Conservation (phyloP, 2,888 invertebrate genomes). For the Seira ritae region DNA sequence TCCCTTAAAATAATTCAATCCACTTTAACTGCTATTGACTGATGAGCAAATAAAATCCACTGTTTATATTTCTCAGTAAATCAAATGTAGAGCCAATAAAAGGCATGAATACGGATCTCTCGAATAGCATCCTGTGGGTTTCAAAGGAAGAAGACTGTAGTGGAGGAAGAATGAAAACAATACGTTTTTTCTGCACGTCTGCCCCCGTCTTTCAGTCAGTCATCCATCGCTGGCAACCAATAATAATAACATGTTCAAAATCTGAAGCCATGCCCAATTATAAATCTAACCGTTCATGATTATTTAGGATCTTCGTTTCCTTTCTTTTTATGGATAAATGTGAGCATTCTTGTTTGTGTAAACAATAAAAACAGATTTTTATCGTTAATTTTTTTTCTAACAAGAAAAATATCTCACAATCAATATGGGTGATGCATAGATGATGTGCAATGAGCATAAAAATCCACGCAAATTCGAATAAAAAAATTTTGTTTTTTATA, state of each 20-base stretch:
- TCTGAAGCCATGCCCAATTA: constrained; percentile 38
- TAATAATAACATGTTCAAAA: no score
- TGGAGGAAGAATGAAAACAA: constrained; percentile 11
- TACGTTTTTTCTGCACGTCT: constrained; percentile 46
- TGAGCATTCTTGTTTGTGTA: constrained; percentile 32
- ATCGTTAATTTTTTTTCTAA: constrained; percentile 40
- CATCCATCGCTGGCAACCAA: constrained; percentile 9
- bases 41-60: no score
- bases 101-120: no score
- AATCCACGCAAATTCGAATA: background rate
- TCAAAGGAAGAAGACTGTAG: no score
- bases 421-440: constrained; percentile 18
- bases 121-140: no score
- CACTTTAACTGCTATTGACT: no score
- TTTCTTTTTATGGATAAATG: no score
- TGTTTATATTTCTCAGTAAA: no score
- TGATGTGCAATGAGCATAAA: background rate
- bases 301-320: no score
- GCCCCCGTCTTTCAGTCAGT: constrained; percentile 16
- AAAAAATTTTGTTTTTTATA: no score
- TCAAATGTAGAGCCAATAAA: no score
- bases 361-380: constrained; percentile 58
- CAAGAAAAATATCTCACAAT: constrained; percentile 44
- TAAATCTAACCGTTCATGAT: background rate
- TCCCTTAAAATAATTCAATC: no score